A percentile compares a stretch with the other conserved stretches of the same genome.
Conservation (phyloP, 2,113 vertebrate species). For the Marcusenius ussheri region DNA sequence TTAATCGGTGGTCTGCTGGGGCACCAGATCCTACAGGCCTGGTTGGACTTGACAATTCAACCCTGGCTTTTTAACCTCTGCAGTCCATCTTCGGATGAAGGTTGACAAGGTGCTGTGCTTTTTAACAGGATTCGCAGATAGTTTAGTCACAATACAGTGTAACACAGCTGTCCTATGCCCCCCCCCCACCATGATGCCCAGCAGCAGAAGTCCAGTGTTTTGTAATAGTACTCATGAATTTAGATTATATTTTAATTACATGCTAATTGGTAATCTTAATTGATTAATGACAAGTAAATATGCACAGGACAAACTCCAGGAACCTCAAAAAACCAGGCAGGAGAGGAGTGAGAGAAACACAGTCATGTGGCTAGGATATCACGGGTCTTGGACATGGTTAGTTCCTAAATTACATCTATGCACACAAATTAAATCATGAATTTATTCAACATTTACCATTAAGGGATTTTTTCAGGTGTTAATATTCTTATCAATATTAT, state of each 20-base stretch:
- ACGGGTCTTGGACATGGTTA: neutral
- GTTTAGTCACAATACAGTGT: neutral
- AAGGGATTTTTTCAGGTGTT: too few relatives aligned
- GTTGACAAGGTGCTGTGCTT: neutral
- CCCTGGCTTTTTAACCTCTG: neutral
- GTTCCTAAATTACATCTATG: neutral
- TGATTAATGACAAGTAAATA: constrained; percentile 18
- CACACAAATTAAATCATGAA: neutral
- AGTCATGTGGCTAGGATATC: neutral
- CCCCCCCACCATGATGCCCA: neutral
- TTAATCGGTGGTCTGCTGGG: neutral
- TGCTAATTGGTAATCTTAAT: constrained; percentile 15
- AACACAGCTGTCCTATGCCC: neutral
- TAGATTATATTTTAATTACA: constrained; percentile 20
- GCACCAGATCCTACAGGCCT: neutral
- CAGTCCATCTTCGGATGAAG: neutral
- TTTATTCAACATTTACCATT: too few relatives aligned
- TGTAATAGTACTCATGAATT: constrained; percentile 15
- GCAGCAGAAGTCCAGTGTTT: neutral
- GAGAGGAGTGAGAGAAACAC: neutral
- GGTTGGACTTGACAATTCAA: neutral
- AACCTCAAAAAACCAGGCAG: neutral
- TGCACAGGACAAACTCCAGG: neutral
- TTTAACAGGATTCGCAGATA: neutral
- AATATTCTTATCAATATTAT: too few relatives aligned